phyloP scores from a whole-genome alignment of 2,888 invertebrate species.

The Norana najaformis region DNA sequence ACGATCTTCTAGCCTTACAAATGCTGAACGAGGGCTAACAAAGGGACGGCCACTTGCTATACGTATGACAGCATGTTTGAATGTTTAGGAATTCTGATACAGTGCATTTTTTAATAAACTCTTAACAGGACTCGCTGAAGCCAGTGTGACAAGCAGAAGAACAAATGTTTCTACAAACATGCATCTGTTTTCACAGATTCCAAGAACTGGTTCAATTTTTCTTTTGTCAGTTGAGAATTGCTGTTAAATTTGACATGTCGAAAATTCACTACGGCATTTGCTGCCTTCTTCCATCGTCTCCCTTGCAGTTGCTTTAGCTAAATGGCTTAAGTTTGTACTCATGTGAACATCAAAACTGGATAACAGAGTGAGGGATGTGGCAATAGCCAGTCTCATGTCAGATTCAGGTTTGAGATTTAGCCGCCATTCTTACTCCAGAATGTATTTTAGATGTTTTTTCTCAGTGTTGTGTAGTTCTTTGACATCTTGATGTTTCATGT shows the following conservation, averaged over 20 bases:
- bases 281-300: neutral
- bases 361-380: neutral
- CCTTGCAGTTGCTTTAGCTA: neutral
- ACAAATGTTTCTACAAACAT: too few relatives aligned
- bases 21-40: neutral
- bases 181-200: neutral
- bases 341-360: neutral
- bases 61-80: neutral
- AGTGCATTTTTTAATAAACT: too few relatives aligned
- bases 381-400: neutral
- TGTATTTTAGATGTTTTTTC: conserved; percentile 1
- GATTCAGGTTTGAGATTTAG: neutral
- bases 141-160: neutral
- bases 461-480: neutral
- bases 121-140: neutral
- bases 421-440: too few relatives aligned
- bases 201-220: neutral
- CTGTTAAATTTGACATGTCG: neutral
- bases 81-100: neutral
- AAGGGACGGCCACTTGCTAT: neutral
- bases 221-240: neutral
- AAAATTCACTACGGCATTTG: neutral
- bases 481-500: conserved; percentile 1
- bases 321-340: neutral
- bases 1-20: neutral